Conservation (phyloP, 2,113 vertebrate species). For the Pungitius pungitius region DNA sequence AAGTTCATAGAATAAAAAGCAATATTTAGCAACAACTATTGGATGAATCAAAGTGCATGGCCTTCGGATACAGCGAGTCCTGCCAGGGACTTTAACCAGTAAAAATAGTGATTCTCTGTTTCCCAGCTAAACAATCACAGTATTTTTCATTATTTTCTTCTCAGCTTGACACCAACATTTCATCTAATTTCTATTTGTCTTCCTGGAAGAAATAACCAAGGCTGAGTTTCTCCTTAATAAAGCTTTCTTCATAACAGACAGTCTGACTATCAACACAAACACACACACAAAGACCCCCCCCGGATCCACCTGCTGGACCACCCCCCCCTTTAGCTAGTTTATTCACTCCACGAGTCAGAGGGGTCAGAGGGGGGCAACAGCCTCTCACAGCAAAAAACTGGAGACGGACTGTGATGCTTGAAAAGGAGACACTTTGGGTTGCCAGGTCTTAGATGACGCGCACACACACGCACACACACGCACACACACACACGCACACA, state of each 20-base stretch:
- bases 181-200: not conserved
- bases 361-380: no score
- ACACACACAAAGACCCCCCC: no score
- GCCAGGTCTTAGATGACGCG: not conserved
- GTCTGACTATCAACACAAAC: slow-evolving; percentile 20
- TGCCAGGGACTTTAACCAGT: not conserved
- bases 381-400: not conserved
- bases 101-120: not conserved
- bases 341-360: no score
- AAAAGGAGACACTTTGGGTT: not conserved
- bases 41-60: not conserved
- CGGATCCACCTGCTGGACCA: no score
- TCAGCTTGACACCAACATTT: not conserved
- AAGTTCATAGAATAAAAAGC: not conserved
- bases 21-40: not conserved
- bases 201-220: not conserved
- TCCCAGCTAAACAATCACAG: not conserved
- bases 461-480: not conserved
- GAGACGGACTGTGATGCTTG: not conserved
- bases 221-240: slow-evolving; percentile 1
- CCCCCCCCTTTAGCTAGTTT: no score
- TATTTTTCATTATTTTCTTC: not conserved
- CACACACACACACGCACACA: no score
- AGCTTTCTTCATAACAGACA: slow-evolving; percentile 5
- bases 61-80: not conserved